Evolutionary conservation across 2,888 invertebrate genomes (phyloP), one percentile per base, ranked within the genome.

Genomic region (Lochmaea capreae): DNA sequence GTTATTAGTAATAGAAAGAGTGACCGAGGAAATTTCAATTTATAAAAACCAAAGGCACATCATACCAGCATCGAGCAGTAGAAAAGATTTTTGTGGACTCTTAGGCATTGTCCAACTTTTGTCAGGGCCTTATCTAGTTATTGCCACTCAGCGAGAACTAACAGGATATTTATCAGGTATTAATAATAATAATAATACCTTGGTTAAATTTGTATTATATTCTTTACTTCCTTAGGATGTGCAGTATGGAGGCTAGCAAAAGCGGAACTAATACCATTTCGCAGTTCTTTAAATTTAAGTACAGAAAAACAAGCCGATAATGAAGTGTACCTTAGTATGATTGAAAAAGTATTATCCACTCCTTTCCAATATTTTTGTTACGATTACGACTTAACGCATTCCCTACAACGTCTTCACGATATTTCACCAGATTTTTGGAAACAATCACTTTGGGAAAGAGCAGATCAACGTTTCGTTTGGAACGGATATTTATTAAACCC

Each of bases 341-440:
- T 99, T 12, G 93, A 94, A 73, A 89, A 90, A 73, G 93, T 96
- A 0, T 88, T 99, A 69, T 91, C 93, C 54, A 94, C 95, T 1
- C 96, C 97, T 1, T 92, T 93, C 82, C 95, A 95, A 81, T 99
- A 98, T 88, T 99, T 96, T 88, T 98, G 97, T 16, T 95, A 97
- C 82, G 94, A 95, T 1, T 97, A 96, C 84, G 99, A 99, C 88
- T 87, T 99, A 71, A 96, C 97, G 33, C 97, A 98, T 86, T 92
- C 96, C 0, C 90, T 97, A 85, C 98, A 99, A 86, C 89, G 97
- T 77, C 89, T 97, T 78, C 94, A 95, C 82, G 93, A 94, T 69
- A 94, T 95, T 69, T 91, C 94, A 0, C 93, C 95, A 0, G 95
- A 96, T 79, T 97, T 96, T 86, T 90, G 94, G 77, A 91, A 93